phyloP scores from a whole-genome alignment of 2,113 vertebrate species.

The Ancistrus triradiatus region DNA sequence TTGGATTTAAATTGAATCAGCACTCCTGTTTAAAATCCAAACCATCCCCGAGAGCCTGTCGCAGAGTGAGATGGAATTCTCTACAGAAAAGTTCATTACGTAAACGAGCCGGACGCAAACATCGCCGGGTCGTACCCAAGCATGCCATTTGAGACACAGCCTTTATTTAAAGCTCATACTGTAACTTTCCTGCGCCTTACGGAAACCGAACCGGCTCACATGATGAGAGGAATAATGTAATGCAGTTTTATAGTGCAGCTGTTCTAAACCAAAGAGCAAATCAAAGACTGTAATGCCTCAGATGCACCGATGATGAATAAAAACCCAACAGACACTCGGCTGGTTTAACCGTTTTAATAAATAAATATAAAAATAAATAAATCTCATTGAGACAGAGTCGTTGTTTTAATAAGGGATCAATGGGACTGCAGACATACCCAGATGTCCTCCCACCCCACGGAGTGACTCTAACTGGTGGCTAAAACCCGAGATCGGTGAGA shows the following conservation, averaged over 20 bases:
- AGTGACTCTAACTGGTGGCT: conserved; percentile 40
- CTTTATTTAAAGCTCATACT: background rate
- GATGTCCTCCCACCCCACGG: conserved; percentile 35
- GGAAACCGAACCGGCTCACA: no score
- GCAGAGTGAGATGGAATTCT: background rate
- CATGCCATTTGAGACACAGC: background rate
- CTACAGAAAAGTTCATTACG: background rate
- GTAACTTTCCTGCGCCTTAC: background rate
- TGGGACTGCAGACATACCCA: conserved; percentile 56
- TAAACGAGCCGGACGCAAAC: background rate
- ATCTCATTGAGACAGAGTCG: conserved; percentile 58
- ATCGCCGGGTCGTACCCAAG: background rate
- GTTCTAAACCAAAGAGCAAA: background rate
- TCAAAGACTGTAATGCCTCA: background rate
- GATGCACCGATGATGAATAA: conserved; percentile 9
- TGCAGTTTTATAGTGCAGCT: conserved; percentile 17
- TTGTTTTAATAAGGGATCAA: conserved; percentile 54
- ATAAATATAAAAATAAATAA: conserved; percentile 74
- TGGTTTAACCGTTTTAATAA: conserved; percentile 70
- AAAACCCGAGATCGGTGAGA: conserved; percentile 31
- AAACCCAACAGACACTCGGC: conserved; percentile 32
- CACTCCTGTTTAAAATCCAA: no score
- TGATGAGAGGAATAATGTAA: no score
- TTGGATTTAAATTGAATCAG: no score
- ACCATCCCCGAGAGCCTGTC: no score